These are phyloP conservation scores for Calycopis cecrops DNA, from an alignment of 1,140 invertebrate species.

Conservation along the genomic window DNA sequence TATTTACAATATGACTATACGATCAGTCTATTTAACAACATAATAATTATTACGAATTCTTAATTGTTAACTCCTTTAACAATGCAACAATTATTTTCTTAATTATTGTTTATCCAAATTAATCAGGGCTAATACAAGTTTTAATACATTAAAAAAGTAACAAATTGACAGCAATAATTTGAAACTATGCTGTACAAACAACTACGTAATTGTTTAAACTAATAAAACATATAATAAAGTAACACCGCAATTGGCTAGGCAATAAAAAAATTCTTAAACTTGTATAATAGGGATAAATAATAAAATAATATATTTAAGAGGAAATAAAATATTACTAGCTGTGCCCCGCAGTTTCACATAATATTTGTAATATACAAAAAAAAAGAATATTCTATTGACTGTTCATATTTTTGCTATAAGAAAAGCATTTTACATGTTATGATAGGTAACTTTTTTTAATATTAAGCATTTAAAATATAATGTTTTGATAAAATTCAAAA, in stretches of 20 bases:
- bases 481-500: no score
- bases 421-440: no score
- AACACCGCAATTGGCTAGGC: background rate
- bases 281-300: background rate
- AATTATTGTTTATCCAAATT: background rate
- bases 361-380: no score
- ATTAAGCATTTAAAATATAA: no score
- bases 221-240: background rate
- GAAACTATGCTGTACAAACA: background rate
- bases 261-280: background rate
- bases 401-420: no score
- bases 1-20: conserved; percentile 31
- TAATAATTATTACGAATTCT: conserved; percentile 10
- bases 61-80: background rate
- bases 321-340: no score
- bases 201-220: background rate
- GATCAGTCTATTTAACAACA: conserved; percentile 32
- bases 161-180: background rate
- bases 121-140: background rate
- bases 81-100: conserved; percentile 9
- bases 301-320: no score
- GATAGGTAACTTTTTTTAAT: no score
- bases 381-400: no score
- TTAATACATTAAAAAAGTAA: background rate
- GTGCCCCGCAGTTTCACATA: no score